Conservation (phyloP, 2,113 vertebrate species). For the Hydrochoerus hydrochaeris region DNA sequence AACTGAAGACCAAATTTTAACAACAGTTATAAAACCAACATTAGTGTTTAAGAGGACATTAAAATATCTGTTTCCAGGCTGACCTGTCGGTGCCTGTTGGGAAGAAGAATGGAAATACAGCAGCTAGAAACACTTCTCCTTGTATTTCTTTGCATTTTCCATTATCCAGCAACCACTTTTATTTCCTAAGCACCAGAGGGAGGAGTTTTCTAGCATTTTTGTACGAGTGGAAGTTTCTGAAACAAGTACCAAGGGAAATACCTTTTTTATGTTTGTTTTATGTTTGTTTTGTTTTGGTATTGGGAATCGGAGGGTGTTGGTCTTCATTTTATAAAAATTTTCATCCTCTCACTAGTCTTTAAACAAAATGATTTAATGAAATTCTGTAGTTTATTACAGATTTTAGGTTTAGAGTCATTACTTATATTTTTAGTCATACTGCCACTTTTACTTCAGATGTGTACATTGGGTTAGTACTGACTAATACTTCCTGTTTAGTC, state of each 20-base stretch:
- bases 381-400: neutral
- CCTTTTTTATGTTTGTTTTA: neutral
- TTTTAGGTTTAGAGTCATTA: conserved; percentile 27
- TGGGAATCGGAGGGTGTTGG: neutral
- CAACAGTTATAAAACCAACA: conserved; percentile 78
- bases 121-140: neutral
- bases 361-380: neutral
- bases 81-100: neutral
- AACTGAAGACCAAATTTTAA: conserved; percentile 72
- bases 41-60: conserved; percentile 16
- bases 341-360: conserved; percentile 31
- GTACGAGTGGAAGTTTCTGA: neutral
- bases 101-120: neutral
- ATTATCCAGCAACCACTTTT: neutral
- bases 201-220: neutral
- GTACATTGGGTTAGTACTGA: conserved; percentile 2
- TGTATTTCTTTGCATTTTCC: neutral
- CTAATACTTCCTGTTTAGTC: conserved; percentile 22
- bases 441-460: conserved; percentile 4
- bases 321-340: neutral
- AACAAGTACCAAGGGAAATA: neutral
- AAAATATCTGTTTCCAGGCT: conserved; percentile 70
- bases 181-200: neutral
- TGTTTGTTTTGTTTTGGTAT: too few species aligned
- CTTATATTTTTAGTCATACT: conserved; percentile 25